Evolutionary conservation across 2,888 invertebrate species (phyloP), one percentile per base, ranked within the genome.

Genomic region (Drosophila kuntzei): DNA sequence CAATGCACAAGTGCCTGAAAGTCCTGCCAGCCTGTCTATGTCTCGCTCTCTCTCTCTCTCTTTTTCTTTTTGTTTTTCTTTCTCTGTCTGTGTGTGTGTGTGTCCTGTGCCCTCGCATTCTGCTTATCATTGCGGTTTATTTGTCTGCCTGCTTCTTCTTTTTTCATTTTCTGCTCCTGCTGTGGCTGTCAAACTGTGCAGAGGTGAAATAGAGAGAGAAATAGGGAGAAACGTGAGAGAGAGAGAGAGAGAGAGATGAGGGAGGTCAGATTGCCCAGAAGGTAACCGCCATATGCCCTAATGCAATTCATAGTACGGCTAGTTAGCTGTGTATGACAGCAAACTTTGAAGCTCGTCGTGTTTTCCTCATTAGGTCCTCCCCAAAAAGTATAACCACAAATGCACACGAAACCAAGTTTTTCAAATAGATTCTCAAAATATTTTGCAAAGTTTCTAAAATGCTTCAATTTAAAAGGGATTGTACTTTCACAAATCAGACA

Each of bases 51-150:
- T 11, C 9, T 14, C 16, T 16, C 25, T 22, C 32, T 14, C 9
- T 18, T 18, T 16, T 43, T 58, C 18, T 43, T 44, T 46, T 14
- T 20, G 4, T 50, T 22, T 43, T 14, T 50, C 11, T 20, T 27
- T 14, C 25, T 12, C 39, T 53, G 18, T 39, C 22, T 29, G 29
- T 53, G 27, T 44, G 16, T 27, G 47, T 34, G 47, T 22, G 49
- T 53, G 50, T 64, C 54, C 47, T 65, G 32, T 57, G 58, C 61
- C 58, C 55, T 69, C 73, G 55, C 58, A 62, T 73, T 78, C 53
- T 66, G 70, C 78, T 76, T 78, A 76, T 76, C 76, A 78, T 76
- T 76, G 76, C 76, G 76, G 78, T 74, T 76, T 76, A 76, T 78
- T 78, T 78, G 74, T 57, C 74, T 73, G 74, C 59, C 49, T 41